phyloP scores from a whole-genome alignment of 2,113 vertebrate genomes.

The Thinocorus orbignyianus region DNA sequence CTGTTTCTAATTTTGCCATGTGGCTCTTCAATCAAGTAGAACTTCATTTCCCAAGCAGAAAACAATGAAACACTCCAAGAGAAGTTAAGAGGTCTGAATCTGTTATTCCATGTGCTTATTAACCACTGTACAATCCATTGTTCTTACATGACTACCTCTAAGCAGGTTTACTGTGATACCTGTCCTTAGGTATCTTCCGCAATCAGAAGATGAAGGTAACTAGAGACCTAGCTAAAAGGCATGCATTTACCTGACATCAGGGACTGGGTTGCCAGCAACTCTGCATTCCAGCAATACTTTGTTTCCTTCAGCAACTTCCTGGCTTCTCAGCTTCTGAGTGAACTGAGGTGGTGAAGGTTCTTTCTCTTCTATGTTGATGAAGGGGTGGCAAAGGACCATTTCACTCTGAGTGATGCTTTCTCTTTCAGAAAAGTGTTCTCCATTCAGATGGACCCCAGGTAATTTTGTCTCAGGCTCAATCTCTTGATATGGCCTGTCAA shows the following conservation, averaged over 20 bases:
- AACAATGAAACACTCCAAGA: not conserved
- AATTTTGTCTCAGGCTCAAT: conserved; percentile 31
- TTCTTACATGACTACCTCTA: not conserved
- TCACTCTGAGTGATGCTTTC: not conserved
- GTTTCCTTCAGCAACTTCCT: conserved; percentile 93
- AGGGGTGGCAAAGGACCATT: not conserved
- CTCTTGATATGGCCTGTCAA: conserved; percentile 45
- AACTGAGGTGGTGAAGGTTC: conserved; percentile 82
- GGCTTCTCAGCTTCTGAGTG: conserved; percentile 92
- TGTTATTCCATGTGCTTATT: not conserved
- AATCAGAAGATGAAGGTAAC: not conserved
- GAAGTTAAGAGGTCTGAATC: not conserved
- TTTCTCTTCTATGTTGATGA: not conserved
- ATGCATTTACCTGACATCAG: conserved; percentile 84
- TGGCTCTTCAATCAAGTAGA: not conserved
- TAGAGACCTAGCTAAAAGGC: not conserved
- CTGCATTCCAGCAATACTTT: conserved; percentile 88
- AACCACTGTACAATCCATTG: not conserved
- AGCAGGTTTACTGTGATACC: not conserved
- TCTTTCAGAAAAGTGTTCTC: not conserved
- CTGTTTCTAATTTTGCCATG: not conserved
- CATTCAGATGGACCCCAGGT: not conserved
- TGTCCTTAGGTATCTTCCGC: not conserved
- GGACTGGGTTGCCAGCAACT: conserved; percentile 85
- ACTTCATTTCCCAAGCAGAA: not conserved